phyloP scores from a whole-genome alignment of 2,797 vertebrate species.

The Cetoscarus ocellatus region DNA sequence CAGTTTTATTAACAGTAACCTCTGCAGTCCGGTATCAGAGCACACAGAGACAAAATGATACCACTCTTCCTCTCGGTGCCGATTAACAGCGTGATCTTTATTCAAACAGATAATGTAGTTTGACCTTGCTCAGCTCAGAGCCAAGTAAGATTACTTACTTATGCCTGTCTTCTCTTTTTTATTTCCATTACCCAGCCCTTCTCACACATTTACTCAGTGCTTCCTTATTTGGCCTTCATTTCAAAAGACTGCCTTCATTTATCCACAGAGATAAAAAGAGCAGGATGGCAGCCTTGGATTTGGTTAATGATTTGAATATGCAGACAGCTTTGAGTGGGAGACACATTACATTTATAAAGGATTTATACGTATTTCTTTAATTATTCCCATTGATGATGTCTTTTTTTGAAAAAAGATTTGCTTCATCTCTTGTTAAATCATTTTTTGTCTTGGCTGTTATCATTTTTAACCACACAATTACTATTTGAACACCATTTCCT shows the following conservation, averaged over 20 bases:
- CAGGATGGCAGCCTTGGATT: neutral
- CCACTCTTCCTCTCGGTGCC: conserved; percentile 5
- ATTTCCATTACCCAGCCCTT: conserved; percentile 2
- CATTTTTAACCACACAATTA: conserved; percentile 1
- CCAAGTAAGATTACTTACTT: conserved; percentile 11
- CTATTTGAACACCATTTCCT: neutral
- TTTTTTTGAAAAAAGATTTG: neutral
- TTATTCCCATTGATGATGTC: neutral
- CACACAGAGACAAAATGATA: conserved; percentile 11
- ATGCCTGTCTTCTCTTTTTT: neutral
- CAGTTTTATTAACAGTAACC: conserved; percentile 11
- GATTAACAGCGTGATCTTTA: conserved; percentile 13
- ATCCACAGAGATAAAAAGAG: neutral
- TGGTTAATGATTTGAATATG: neutral
- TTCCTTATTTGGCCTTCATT: neutral
- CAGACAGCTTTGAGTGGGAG: neutral
- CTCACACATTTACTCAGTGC: neutral
- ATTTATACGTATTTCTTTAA: neutral
- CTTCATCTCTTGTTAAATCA: neutral
- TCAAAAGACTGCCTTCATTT: neutral
- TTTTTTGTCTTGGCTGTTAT: neutral
- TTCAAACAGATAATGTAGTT: conserved; percentile 18
- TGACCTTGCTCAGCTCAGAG: conserved; percentile 16
- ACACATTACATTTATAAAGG: neutral
- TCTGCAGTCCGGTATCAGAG: conserved; percentile 11